Evolutionary conservation across 2,113 vertebrate species (phyloP), one percentile per base, ranked within the genome.

Genomic region (Rhinogobius similis): DNA sequence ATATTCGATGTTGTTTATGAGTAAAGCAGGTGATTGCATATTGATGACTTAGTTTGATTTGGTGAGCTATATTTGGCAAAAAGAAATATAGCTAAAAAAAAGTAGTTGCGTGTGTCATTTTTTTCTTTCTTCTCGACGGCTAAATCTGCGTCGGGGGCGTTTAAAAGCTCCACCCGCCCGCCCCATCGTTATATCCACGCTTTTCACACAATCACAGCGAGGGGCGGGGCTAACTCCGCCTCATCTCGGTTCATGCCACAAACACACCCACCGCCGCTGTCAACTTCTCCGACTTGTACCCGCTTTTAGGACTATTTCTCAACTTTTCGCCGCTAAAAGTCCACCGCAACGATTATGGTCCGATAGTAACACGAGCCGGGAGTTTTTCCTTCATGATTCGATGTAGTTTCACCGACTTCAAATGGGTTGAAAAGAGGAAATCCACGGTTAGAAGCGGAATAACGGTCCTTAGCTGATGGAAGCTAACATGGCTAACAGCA

Each of bases 401-500:
- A 14, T 20, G n/a, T 41, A 27, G 41, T 46, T 5, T 3, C 1
- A 18, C 11, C 1, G 62, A 66, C 23, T 66, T 74, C 20, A 14
- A 69, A 61, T 16, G 67, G 78, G 64, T 36, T 61, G 79, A 39
- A 67, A 50, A n/a, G 3, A 46, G n/a, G 4, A 48, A 41, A 41
- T 46, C 23, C n/a, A 16, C 66, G 27, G 1, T 50, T 10, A 24
- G 76, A 67, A 50, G 75, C 62, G 39, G 70, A 65, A 24, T 87
- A 89, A 87, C 83, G 86, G 82, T 66, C 1, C 55, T 55, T 87
- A 87, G 82, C 87, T 50, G 14, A 29, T 11, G 70, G 63, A 77
- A 84, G 86, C 89, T 70, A n/a, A 41, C 1, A 27, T 78, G 86
- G 86, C 89, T 70, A n/a, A 41, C 0, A 27, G 69, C 76, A 82